phyloP scores from a whole-genome alignment of 2,888 invertebrate genomes.

The Melanotus villosus region DNA sequence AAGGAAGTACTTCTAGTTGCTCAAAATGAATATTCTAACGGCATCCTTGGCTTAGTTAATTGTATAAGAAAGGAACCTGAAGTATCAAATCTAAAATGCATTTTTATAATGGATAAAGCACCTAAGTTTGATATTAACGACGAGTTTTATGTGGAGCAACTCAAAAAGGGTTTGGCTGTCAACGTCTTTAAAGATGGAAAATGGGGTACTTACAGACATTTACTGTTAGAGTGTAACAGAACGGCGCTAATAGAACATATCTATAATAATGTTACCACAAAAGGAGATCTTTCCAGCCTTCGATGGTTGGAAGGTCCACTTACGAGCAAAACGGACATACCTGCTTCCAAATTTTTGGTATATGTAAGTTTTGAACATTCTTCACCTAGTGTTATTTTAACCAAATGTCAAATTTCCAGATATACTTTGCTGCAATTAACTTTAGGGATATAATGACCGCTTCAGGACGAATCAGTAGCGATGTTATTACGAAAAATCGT shows the following conservation, averaged over 20 bases:
- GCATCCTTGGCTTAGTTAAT: constrained; percentile 91
- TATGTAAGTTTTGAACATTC: too few species aligned
- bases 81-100: constrained; percentile 71
- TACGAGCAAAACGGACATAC: constrained; percentile 34
- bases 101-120: constrained; percentile 76
- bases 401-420: constrained; percentile 62
- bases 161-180: constrained; percentile 81
- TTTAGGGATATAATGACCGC: constrained; percentile 97
- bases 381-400: too few species aligned
- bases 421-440: constrained; percentile 87
- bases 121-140: constrained; percentile 77
- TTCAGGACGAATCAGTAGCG: constrained; percentile 87
- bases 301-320: constrained; percentile 84
- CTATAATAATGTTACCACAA: constrained; percentile 81
- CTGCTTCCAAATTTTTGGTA: constrained; percentile 38
- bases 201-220: constrained; percentile 85
- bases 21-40: constrained; percentile 79
- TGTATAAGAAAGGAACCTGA: constrained; percentile 85
- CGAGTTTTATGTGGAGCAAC: constrained; percentile 77
- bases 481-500: constrained; percentile 73
- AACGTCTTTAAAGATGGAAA: constrained; percentile 79
- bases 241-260: constrained; percentile 75
- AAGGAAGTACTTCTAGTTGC: constrained; percentile 72
- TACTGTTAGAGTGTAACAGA: constrained; percentile 73
- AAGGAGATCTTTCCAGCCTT: constrained; percentile 90